A percentile compares a stretch with the other conserved stretches of the same genome.
phyloP scores from a whole-genome alignment of 2,113 vertebrate genomes.

The Tursiops truncatus region DNA sequence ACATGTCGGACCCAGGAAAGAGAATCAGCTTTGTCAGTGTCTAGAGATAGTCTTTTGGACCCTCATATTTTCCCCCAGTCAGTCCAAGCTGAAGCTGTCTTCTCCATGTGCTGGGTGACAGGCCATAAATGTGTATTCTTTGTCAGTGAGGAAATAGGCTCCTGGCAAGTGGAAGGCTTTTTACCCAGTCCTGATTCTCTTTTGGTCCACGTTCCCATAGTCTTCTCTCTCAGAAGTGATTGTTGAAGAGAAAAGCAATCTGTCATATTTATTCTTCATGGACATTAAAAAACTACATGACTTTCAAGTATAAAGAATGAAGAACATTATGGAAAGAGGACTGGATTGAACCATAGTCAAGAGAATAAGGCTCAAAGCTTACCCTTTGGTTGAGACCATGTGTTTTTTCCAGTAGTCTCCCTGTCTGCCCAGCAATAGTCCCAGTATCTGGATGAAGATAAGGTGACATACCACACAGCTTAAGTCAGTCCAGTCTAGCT shows the following conservation, averaged over 20 bases:
- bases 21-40: neutral
- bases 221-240: neutral
- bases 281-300: neutral
- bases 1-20: neutral
- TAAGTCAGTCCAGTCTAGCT: neutral
- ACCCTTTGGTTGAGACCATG: neutral
- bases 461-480: neutral
- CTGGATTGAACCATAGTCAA: neutral
- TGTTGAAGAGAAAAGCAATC: neutral
- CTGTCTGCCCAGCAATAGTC: neutral
- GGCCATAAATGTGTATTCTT: too few species aligned
- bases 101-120: neutral
- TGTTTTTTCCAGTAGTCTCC: neutral
- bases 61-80: neutral
- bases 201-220: neutral
- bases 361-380: neutral
- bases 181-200: neutral
- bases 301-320: neutral
- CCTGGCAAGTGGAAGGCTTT: neutral
- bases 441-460: neutral
- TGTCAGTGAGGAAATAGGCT: neutral
- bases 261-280: slow-evolving; percentile 6
- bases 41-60: neutral
- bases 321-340: neutral
- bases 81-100: neutral